phyloP scores from a whole-genome alignment of 1,140 invertebrate species.

The Alviniconcha marisindica region DNA sequence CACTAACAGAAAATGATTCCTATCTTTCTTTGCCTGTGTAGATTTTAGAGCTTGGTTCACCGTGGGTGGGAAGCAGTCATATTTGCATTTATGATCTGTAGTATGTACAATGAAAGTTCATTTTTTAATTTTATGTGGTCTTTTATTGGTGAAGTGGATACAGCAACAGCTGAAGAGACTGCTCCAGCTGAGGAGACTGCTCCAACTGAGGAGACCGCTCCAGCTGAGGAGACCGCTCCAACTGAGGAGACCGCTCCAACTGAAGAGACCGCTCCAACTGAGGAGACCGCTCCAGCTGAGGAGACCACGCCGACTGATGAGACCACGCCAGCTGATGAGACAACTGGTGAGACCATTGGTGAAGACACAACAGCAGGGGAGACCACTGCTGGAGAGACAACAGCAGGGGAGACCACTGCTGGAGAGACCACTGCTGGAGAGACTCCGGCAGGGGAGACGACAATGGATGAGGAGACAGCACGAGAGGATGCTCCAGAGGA shows the following conservation, averaged over 20 bases:
- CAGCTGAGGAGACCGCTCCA: neutral
- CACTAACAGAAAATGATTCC: too few relatives aligned
- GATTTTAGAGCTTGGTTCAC: too few relatives aligned
- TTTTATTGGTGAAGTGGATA: neutral
- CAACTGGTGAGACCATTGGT: too few relatives aligned
- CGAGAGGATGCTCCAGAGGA: constrained; percentile 14
- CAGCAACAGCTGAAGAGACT: constrained; percentile 10
- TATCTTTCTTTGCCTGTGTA: too few relatives aligned
- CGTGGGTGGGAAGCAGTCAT: too few relatives aligned
- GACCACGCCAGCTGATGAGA: neutral
- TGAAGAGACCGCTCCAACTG: neutral
- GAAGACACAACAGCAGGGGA: constrained; percentile 34
- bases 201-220: neutral
- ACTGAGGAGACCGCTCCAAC: neutral
- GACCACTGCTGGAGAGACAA: constrained; percentile 34
- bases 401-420: constrained; percentile 18
- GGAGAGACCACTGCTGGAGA: constrained; percentile 26
- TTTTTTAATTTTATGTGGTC: too few relatives aligned
- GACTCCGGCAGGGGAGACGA: constrained; percentile 24
- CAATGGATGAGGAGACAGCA: constrained; percentile 27
- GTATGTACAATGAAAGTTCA: too few relatives aligned
- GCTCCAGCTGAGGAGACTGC: constrained; percentile 6
- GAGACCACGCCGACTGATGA: neutral
- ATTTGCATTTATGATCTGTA: too few relatives aligned
- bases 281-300: neutral